Conservation (phyloP, 2,113 vertebrate genomes). For the Spizaetus ornatus region DNA sequence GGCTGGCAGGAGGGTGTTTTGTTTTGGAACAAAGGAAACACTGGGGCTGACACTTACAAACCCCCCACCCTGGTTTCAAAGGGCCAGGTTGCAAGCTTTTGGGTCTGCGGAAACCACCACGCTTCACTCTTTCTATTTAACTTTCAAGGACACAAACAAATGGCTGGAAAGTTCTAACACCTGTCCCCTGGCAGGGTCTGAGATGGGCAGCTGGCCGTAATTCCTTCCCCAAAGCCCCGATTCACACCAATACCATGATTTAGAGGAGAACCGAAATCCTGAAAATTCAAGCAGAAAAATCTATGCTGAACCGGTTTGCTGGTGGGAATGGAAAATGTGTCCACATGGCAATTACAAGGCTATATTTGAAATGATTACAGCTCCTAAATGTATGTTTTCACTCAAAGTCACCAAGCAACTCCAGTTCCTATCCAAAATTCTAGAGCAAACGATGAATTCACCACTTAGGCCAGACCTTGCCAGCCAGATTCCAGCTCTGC, state of each 20-base stretch:
- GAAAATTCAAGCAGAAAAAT: neutral
- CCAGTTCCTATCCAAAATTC: neutral
- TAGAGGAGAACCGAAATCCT: neutral
- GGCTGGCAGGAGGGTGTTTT: neutral
- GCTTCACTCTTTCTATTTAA: neutral
- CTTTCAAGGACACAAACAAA: neutral
- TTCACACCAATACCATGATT: neutral
- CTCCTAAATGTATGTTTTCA: neutral
- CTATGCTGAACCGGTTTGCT: neutral
- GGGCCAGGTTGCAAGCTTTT: neutral
- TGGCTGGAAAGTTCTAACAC: neutral
- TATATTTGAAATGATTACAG: neutral
- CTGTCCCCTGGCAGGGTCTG: neutral
- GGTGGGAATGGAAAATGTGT: neutral
- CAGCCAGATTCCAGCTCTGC: neutral
- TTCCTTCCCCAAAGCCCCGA: neutral
- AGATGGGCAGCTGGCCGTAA: neutral
- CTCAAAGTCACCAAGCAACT: neutral
- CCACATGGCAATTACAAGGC: neutral
- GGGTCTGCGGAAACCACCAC: neutral
- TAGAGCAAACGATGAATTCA: neutral
- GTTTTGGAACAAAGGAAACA: neutral
- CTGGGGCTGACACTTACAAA: neutral
- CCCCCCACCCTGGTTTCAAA: neutral
- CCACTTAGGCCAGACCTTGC: neutral